Percentiles rank a stretch among this genome's conserved stretches.
Evolutionary conservation across 1,140 invertebrate genomes (phyloP).

Genomic region (Bilobella aurantiaca): DNA sequence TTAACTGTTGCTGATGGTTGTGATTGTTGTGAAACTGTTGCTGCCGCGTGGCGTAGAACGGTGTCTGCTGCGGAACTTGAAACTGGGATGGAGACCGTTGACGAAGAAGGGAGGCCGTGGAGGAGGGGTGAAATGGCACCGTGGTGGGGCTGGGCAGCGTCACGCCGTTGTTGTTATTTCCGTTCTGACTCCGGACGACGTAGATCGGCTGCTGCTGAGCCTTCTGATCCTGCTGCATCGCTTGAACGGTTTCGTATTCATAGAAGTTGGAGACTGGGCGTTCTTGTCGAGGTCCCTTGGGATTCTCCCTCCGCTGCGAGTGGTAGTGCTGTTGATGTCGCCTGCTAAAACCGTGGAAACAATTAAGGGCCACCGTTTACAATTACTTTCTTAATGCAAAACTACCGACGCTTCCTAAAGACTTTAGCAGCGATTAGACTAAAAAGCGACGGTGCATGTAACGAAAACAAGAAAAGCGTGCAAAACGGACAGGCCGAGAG

Average conservation of each 20-base stretch:
- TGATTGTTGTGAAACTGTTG: constrained; percentile 7
- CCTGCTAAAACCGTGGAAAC: constrained; percentile 50
- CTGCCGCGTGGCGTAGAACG: constrained; percentile 32
- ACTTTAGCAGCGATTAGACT: too few species aligned
- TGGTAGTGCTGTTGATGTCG: constrained; percentile 58
- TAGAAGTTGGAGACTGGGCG: constrained; percentile 68
- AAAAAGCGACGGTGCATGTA: too few species aligned
- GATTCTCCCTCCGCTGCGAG: constrained; percentile 58
- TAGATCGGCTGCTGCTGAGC: constrained; percentile 36
- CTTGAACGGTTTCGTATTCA: constrained; percentile 67
- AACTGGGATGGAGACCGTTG: constrained; percentile 30
- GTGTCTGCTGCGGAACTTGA: constrained; percentile 37
- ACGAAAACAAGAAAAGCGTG: too few species aligned
- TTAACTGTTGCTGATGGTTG: constrained; percentile 15
- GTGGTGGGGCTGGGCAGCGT: constrained; percentile 32
- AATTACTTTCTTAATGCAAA: too few species aligned
- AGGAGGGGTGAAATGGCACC: too few species aligned
- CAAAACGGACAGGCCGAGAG: neutral
- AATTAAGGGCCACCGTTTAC: too few species aligned
- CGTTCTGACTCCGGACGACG: constrained; percentile 10
- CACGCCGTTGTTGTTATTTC: constrained; percentile 27
- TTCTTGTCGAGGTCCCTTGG: constrained; percentile 46
- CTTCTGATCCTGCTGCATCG: constrained; percentile 39
- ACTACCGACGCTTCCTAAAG: too few species aligned
- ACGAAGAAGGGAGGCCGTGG: neutral